Evolutionary conservation across 2,113 vertebrate species (phyloP).

Genomic region (Mellivora capensis): DNA sequence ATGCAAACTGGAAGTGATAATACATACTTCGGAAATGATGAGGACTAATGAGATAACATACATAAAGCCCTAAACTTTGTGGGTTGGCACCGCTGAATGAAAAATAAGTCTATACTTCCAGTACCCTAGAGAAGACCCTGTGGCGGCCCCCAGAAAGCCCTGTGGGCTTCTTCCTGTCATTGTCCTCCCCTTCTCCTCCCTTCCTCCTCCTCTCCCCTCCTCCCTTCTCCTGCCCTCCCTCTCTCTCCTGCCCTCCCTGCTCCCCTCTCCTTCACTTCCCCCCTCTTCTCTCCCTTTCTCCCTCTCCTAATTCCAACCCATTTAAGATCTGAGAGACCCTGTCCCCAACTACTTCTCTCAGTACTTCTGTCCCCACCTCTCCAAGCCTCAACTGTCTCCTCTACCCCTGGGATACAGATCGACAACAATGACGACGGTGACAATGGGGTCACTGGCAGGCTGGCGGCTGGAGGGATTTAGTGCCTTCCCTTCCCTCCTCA

Average conservation of each 20-base stretch:
- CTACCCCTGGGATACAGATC: not conserved
- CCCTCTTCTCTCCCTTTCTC: not conserved
- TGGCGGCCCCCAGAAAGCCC: not conserved
- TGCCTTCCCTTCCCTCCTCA: not conserved
- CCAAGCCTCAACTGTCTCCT: not conserved
- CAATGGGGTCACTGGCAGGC: not conserved
- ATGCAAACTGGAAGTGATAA: not conserved
- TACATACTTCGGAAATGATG: not conserved
- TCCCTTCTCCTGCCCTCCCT: rapidly evolving
- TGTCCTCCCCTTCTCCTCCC: not conserved
- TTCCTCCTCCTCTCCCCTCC: rapidly evolving
- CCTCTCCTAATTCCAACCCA: not conserved
- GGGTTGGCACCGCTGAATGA: not conserved
- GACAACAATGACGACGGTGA: not conserved
- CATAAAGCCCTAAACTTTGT: not conserved
- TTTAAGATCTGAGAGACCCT: not conserved
- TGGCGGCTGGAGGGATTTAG: conserved; percentile 44
- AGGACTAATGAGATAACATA: not conserved
- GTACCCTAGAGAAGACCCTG: not conserved
- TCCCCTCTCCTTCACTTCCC: not conserved
- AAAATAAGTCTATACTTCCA: not conserved
- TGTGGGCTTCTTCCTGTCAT: not conserved
- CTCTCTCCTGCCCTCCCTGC: not conserved
- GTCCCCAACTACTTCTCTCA: not conserved
- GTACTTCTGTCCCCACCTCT: not conserved